Evolutionary conservation across 2,113 vertebrate species (phyloP), one percentile per base, ranked within the genome.

Genomic region (Tragelaphus scriptus): DNA sequence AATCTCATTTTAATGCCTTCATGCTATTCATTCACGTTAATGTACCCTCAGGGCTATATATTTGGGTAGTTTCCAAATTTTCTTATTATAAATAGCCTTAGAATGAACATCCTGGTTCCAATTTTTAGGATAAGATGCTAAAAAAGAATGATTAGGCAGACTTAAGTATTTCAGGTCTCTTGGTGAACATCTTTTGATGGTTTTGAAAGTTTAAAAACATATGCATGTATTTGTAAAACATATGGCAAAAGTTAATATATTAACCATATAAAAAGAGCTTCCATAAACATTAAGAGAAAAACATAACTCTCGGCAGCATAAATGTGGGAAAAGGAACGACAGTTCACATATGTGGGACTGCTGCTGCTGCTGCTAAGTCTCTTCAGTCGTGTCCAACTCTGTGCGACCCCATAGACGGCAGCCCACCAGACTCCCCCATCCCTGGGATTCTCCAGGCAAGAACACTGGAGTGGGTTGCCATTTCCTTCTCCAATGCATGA

Each of bases 141-240:
- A 3, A 88, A 84, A 21, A 85, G 59, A 79, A 96, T 21, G 49
- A 61, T 80, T 86, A 86, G 85, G 84, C 9, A 75, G 75, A 71
- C 80, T 84, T 84, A 91, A 93, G 81, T 96, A 90, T 44, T 97
- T 90, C 75, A 85, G 59, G 15, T 71, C 88, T 90, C 40, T 59
- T 53, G 11, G 75, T 85, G 56, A 91, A 84, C 0, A 5, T 56
- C 96, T 97, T 55, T 63, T 63, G 61, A 63, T 32, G 61, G 4
- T 47, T 96, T 95, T 55, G 13, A 84, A 94, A 49, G 5, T 81
- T 59, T 88, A 40, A 93, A 94, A 94, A 88, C 21, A 75, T 40
- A 58, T 40, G 28, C 68, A 19, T 58, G 9, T 63, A 75, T 75
- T 95, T 92, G 9, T 56, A 97, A 71, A 30, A 96, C 36, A 56